Evolutionary conservation across 1,140 invertebrate genomes (phyloP), one percentile per base, ranked within the genome.

Genomic region (Lepeophtheirus salmonis): DNA sequence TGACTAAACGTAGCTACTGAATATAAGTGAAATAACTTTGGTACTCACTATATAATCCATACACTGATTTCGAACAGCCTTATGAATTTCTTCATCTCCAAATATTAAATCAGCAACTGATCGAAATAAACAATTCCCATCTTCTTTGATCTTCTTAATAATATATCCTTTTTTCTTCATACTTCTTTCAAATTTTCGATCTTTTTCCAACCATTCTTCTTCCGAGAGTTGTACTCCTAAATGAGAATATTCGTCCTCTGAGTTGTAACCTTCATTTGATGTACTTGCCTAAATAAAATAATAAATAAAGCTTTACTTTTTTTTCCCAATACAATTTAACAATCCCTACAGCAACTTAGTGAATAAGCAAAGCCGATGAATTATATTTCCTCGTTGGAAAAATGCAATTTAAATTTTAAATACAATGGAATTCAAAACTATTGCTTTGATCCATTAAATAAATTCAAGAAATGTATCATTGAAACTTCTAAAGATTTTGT

Each of bases 31-130:
- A 12, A 41, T 60, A 16, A n/a, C n/a, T 60, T 25, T 26, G n/a
- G 49, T n/a, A 72, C 78, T 77, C 73, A 89, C 86, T 74, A 94
- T 86, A 67, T 92, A 92, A 73, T 94, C 88, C 80, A 92, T 89
- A 69, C 88, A 92, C 65, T 87, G 79, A 67, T 84, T 81, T 30
- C 89, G 75, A 17, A 92, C 84, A 61, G 81, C 75, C 60, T 76
- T 74, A 70, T 94, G 88, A 84, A 91, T 89, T 67, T 89, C 88
- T 74, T 92, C 84, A 71, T 92, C 87, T 3, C 89, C 89, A 71
- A 86, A 92, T 25, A 94, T 81, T 74, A 92, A 89, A 72, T 91
- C 85, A 63, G 89, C 87, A 52, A 92, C 86, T 17, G 89, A 84
- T 66, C 89, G 74, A 70, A 94, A 94, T 6, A 94, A 70, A 70